Evolutionary conservation across 2,888 invertebrate species (phyloP), one percentile per base, ranked within the genome.

Genomic region (Resseliella maxima): DNA sequence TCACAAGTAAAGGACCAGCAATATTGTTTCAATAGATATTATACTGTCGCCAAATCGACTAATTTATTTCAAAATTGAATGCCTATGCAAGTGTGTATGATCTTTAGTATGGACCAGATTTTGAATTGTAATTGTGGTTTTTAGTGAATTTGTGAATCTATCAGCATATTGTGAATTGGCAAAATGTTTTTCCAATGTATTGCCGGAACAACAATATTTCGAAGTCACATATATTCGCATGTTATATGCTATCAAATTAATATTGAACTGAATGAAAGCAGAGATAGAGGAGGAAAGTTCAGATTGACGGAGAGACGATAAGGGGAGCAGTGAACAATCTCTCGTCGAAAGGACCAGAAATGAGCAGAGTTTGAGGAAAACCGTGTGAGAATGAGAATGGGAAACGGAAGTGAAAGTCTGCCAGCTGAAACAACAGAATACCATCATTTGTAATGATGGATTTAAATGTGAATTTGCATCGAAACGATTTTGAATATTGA

Each of bases 381-480:
- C 27, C 59, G 12, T 24, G 50, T 24, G 12, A 72, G 31, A 18
- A 50, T 50, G 18, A 15, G 46, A 18, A 18, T 41, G 41, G 72
- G 31, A 15, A 27, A 35, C 12, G 72, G 24, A 50, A 50, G 2
- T 6, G 46, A 15, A 2, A 18, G 15, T 50, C 18, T 50, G 15
- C 27, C 50, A 50, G 50, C 50, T 18, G 2, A n/a, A 59, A 59
- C 31, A 72, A 31, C n/a, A 72, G n/a, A n/a, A n/a, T 31, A 31
- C 35, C 31, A 31, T 72, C 72, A 72, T 31, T 31, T 12, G 12
- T 50, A 72, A 15, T 72, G 72, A 72, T 72, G 15, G 72, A 72
- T 72, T 72, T 72, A 72, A 72, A 72, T 72, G 72, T 72, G 72
- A 72, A 72, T 72, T 72, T 72, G 72, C 72, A 72, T 72, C 72